Evolutionary conservation across 1,140 invertebrate genomes (phyloP).

Genomic region (Planococcus citri): DNA sequence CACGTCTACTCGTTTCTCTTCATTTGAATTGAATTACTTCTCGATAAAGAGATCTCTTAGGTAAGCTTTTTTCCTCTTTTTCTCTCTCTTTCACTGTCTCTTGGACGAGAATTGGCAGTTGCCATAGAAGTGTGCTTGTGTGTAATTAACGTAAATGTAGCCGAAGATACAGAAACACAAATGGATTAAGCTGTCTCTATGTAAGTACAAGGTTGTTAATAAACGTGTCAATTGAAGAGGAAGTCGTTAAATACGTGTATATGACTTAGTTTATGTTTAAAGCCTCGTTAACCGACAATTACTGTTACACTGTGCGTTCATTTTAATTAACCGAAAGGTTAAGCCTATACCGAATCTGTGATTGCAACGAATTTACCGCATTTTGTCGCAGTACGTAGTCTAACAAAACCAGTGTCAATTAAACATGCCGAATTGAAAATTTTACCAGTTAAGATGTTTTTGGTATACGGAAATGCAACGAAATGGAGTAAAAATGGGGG

Average conservation of each 20-base stretch:
- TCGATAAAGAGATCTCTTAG: neutral
- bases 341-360: neutral
- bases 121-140: too few species aligned
- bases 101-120: too few species aligned
- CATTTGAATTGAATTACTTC: neutral
- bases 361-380: neutral
- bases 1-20: neutral
- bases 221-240: constrained; percentile 6
- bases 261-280: neutral
- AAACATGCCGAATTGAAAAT: too few species aligned
- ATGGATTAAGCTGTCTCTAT: constrained; percentile 3
- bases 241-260: neutral
- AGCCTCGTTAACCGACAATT: constrained; percentile 2
- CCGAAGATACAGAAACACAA: neutral
- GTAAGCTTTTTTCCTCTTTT: neutral
- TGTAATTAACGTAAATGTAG: neutral
- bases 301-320: neutral
- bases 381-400: too few species aligned
- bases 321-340: neutral
- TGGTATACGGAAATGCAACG: too few species aligned
- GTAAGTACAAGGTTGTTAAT: neutral
- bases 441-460: too few species aligned
- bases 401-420: too few species aligned
- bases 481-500: too few species aligned
- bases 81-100: neutral